Conservation (phyloP, 2,113 vertebrate genomes). For the Macroglossus sobrinus region DNA sequence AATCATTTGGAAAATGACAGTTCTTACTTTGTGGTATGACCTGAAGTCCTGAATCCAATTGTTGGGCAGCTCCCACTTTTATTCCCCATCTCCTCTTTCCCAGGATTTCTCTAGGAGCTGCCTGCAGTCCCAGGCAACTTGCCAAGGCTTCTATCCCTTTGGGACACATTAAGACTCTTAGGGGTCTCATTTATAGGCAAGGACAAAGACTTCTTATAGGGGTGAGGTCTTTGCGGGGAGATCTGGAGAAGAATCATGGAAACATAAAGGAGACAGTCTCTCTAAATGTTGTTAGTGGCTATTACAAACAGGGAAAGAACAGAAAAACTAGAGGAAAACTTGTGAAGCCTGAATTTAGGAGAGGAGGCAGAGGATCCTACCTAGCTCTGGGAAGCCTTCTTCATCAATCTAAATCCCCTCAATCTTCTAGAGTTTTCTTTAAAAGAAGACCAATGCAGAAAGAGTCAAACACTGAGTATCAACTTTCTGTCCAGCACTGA, state of each 20-base stretch:
- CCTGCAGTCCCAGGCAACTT: not conserved
- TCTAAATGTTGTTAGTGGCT: not conserved
- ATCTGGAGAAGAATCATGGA: not conserved
- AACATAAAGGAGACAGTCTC: not conserved
- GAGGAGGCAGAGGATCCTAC: not conserved
- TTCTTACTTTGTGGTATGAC: not conserved
- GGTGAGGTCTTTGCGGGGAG: not conserved
- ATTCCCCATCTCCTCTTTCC: not conserved
- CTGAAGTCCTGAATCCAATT: not conserved
- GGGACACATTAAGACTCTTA: slow-evolving; percentile 9
- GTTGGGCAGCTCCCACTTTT: not conserved
- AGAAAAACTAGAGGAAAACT: slow-evolving; percentile 6
- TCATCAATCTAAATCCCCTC: not conserved
- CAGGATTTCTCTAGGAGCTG: not conserved
- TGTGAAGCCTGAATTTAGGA: not conserved
- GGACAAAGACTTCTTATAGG: not conserved
- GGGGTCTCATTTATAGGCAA: not conserved
- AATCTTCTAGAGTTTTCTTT: not conserved
- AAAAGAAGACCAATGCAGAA: slow-evolving; percentile 3
- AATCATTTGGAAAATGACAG: not conserved
- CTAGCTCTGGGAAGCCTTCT: not conserved
- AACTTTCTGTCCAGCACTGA: not conserved
- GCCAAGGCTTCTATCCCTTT: not conserved
- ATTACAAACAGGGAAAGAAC: not conserved
- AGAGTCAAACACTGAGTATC: not conserved